Evolutionary conservation across 2,888 invertebrate species (phyloP).

Genomic region (Emmelina monodactyla): DNA sequence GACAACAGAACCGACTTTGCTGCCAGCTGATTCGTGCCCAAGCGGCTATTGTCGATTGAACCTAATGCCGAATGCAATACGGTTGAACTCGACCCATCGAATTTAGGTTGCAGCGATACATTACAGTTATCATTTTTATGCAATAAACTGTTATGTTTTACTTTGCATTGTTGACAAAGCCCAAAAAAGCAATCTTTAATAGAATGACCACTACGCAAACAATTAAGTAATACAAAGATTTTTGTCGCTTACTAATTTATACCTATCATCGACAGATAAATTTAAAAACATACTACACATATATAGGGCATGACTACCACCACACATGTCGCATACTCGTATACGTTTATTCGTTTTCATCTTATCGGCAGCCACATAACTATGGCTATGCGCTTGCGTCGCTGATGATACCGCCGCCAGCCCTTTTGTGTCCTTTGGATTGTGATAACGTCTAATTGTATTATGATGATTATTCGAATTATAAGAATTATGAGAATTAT

Average conservation of each 20-base stretch:
- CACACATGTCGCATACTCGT: conserved; percentile 6
- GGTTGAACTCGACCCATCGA: too few relatives aligned
- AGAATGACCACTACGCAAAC: conserved; percentile 6
- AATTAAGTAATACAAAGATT: conserved; percentile 8
- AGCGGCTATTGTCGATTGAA: too few relatives aligned
- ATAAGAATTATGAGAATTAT: neutral
- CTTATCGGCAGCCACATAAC: too few relatives aligned
- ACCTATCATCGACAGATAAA: conserved; percentile 3
- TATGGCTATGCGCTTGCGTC: too few relatives aligned
- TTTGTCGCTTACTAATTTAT: conserved; percentile 5
- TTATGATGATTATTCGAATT: too few relatives aligned
- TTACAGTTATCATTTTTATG: neutral
- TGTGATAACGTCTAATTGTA: too few relatives aligned
- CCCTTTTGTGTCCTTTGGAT: too few relatives aligned
- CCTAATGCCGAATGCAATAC: too few relatives aligned
- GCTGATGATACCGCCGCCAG: too few relatives aligned
- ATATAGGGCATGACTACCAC: conserved; percentile 8
- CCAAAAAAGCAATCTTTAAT: neutral
- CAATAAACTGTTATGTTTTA: neutral
- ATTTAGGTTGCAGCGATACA: too few relatives aligned
- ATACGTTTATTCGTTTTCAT: neutral
- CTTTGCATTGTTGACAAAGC: neutral
- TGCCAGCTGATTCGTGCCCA: too few relatives aligned
- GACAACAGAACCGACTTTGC: neutral
- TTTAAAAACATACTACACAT: conserved; percentile 2